Base-by-base conservation (phyloP, 1,140 invertebrate species). In the Bemisia tabaci region DNA sequence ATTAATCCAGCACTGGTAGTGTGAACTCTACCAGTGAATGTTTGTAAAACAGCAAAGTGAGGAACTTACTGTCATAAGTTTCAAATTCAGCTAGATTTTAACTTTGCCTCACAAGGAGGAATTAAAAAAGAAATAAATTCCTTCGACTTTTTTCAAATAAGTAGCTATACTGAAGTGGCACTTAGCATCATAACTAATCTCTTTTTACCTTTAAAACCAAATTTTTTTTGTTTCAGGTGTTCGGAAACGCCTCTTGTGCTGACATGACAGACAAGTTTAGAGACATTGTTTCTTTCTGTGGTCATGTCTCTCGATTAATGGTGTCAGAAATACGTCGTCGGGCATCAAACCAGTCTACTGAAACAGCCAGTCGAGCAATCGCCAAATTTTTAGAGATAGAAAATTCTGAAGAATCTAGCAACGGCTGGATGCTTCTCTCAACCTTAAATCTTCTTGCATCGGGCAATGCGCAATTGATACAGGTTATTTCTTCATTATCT, bases 211-310 rank as follows among this genome's bases (percentile, higher is more conserved):
- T n/a, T n/a, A n/a, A n/a, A n/a, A n/a, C n/a, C n/a, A n/a, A n/a
- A n/a, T n/a, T n/a, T n/a, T n/a, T n/a, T n/a, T n/a, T n/a, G 68
- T 68, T 75, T 67, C 70, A 95, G 92, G 91, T 95, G 62, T 96
- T 96, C 82, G 90, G 90, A 66, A 87, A 90, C 71, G 89, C 90
- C 76, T 89, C 92, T 59, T 87, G 91, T 1, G 86, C 86, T 74
- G 93, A 95, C 73, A 95, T 97, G 90, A 91, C 89, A 76, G 94
- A 96, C 76, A 94, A 95, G 75, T 97, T 97, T 78, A 88, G 90
- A 82, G 94, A 97, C 77, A 91, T 95, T 71, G 77, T 94, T 60
- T 87, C 91, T 66, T 96, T 97, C 76, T 94, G 92, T 73, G 91
- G 94, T 76, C 90, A 96, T 82, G 92, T 96, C 9, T 95, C 94